phyloP scores from a whole-genome alignment of 2,797 vertebrate genomes.

The Hozukius guyotensis region DNA sequence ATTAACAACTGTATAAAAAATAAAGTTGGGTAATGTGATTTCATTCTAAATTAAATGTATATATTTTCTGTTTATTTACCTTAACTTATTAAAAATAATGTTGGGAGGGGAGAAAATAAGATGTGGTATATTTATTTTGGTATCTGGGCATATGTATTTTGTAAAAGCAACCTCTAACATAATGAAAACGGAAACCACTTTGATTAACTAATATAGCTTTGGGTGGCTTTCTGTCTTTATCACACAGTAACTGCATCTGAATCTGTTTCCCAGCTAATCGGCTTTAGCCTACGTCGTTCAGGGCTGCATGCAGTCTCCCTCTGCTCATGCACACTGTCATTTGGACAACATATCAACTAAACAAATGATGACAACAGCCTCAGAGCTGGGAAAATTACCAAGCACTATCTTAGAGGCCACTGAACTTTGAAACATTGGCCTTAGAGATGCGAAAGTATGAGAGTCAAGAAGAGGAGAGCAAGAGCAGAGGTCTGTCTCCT shows the following conservation, averaged over 20 bases:
- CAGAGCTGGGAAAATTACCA: slow-evolving; percentile 51
- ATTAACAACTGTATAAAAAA: background rate
- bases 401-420: slow-evolving; percentile 46
- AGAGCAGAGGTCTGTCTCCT: slow-evolving; percentile 25
- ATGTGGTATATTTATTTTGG: background rate
- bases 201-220: background rate
- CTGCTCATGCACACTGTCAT: slow-evolving; percentile 13
- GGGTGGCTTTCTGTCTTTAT: background rate
- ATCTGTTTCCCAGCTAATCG: slow-evolving; percentile 21
- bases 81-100: background rate
- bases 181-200: background rate
- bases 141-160: background rate
- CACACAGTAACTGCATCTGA: background rate
- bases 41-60: background rate
- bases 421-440: slow-evolving; percentile 67
- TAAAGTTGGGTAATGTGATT: background rate
- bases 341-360: slow-evolving; percentile 32
- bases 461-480: slow-evolving; percentile 5
- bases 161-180: background rate
- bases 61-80: too few species aligned
- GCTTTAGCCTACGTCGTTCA: background rate
- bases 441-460: slow-evolving; percentile 44
- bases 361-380: slow-evolving; percentile 50
- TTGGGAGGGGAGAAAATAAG: background rate
- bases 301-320: background rate